phyloP scores from a whole-genome alignment of 2,797 vertebrate species.

The Tangara arthus region DNA sequence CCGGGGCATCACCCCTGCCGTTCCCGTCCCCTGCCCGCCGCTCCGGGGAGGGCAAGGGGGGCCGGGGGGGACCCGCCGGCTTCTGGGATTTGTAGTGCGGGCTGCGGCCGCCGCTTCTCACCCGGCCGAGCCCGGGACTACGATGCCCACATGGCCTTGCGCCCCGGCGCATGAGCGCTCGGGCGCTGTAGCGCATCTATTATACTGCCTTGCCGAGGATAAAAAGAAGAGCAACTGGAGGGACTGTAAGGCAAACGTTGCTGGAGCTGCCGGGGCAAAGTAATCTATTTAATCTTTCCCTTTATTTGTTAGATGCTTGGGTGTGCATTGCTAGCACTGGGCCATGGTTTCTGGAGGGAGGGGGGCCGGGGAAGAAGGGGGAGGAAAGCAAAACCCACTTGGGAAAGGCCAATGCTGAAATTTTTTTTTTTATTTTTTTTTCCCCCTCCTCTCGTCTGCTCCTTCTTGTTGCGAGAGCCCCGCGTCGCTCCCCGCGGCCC shows the following conservation, averaged over 20 bases:
- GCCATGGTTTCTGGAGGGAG: conserved; percentile 53
- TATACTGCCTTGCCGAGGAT: conserved; percentile 91
- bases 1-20: conserved; percentile 3
- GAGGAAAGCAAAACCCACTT: background rate
- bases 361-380: background rate
- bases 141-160: conserved; percentile 77
- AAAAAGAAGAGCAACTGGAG: conserved; percentile 82
- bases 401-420: background rate
- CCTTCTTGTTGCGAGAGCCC: conserved; percentile 18
- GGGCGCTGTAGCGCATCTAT: conserved; percentile 87
- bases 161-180: conserved; percentile 82
- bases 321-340: conserved; percentile 28
- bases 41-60: background rate
- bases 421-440: background rate
- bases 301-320: conserved; percentile 46
- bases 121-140: conserved; percentile 68
- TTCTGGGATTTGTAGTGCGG: conserved; percentile 77
- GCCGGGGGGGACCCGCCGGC: background rate
- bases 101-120: background rate
- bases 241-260: conserved; percentile 69
- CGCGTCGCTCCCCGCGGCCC: conserved; percentile 36
- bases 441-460: background rate
- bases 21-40: conserved; percentile 17
- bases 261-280: conserved; percentile 77
- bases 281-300: conserved; percentile 80